Evolutionary conservation across 2,888 invertebrate genomes (phyloP).

Genomic region (Tipula lateralis): DNA sequence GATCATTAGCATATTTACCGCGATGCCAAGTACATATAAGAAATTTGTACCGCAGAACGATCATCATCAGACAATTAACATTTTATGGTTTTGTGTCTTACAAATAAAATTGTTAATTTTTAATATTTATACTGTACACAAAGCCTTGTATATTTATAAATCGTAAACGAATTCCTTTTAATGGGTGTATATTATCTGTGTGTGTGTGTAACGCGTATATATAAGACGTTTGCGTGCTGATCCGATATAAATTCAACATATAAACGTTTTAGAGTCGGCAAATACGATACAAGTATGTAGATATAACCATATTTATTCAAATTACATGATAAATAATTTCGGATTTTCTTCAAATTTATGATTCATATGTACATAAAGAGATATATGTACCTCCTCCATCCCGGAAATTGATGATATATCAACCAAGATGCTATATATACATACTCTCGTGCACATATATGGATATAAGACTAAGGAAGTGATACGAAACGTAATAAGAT

Average conservation of each 20-base stretch:
- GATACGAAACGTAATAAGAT: background rate
- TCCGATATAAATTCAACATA: background rate
- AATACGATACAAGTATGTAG: background rate
- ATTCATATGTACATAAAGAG: slow-evolving; percentile 20
- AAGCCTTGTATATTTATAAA: background rate
- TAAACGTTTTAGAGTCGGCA: background rate
- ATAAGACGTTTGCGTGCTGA: background rate
- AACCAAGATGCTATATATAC: background rate
- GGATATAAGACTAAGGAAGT: background rate
- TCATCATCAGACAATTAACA: background rate
- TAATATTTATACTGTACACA: background rate
- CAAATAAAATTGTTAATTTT: background rate
- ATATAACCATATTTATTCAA: background rate
- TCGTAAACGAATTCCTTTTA: background rate
- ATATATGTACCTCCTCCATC: background rate
- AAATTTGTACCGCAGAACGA: background rate
- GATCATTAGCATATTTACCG: background rate
- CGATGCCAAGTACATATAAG: background rate
- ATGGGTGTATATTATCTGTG: background rate
- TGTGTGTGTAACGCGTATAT: background rate
- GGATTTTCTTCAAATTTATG: background rate
- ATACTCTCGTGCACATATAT: too few relatives aligned
- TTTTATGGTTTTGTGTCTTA: background rate
- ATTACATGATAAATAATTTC: background rate
- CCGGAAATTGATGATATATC: background rate